A percentile compares a stretch with the other conserved stretches of the same genome.
phyloP scores from a whole-genome alignment of 2,888 invertebrate species.

The Lasius platythorax region DNA sequence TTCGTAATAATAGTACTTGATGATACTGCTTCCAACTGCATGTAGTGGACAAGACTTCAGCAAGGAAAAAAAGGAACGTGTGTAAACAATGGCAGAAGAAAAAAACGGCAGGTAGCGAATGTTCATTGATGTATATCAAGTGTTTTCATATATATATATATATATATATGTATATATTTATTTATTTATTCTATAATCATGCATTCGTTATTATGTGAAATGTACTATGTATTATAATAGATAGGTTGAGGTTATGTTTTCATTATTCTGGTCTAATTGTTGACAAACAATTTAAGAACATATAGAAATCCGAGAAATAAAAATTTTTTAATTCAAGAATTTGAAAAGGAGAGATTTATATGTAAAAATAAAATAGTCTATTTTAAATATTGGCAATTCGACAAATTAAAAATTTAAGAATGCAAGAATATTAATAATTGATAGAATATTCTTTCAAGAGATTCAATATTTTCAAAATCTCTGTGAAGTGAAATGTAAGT shows the following conservation, averaged over 20 bases:
- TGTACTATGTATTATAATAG: not conserved
- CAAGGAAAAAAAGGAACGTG: not conserved
- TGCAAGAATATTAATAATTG: not conserved
- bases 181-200: not conserved
- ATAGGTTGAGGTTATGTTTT: conserved; percentile 23
- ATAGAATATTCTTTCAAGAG: not conserved
- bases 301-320: not conserved
- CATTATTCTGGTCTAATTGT: conserved; percentile 9
- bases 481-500: not conserved
- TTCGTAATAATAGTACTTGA: too few relatives aligned
- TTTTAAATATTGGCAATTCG: not conserved
- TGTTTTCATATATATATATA: not conserved
- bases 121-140: not conserved
- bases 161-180: not conserved
- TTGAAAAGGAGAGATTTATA: not conserved
- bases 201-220: not conserved
- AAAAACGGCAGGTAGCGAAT: conserved; percentile 23
- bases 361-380: not conserved
- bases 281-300: conserved; percentile 22
- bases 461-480: too few relatives aligned
- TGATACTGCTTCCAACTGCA: not conserved
- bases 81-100: conserved; percentile 40
- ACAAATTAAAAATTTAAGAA: not conserved
- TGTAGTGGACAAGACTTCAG: not conserved
- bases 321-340: not conserved